Evolutionary conservation across 1,140 invertebrate genomes (phyloP).

Genomic region (Microplitis demolitor): DNA sequence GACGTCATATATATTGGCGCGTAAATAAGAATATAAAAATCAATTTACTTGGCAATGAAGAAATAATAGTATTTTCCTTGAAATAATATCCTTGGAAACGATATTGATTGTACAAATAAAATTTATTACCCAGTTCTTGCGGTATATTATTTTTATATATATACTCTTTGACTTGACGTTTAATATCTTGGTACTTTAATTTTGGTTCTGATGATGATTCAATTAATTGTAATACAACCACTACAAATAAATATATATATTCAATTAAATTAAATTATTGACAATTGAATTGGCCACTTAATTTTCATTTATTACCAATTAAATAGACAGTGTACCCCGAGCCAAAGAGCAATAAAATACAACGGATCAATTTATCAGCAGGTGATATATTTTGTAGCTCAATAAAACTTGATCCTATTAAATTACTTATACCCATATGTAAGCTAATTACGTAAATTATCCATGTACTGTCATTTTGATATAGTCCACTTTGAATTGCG

Average conservation of each 20-base stretch:
- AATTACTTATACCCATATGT: constrained; percentile 44
- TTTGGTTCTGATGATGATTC: constrained; percentile 41
- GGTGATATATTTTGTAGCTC: constrained; percentile 32
- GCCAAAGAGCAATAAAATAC: constrained; percentile 39
- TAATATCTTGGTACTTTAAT: constrained; percentile 45
- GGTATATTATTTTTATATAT: constrained; percentile 42
- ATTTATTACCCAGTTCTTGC: constrained; percentile 32
- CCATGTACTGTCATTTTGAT: constrained; percentile 22
- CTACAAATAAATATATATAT: constrained; percentile 24
- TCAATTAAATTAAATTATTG: constrained; percentile 8
- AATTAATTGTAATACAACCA: constrained; percentile 41
- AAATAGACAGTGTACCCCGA: constrained; percentile 43
- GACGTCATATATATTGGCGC: too few relatives aligned
- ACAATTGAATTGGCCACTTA: not conserved
- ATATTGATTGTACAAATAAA: constrained; percentile 46
- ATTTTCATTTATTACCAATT: constrained; percentile 33
- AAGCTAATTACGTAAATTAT: constrained; percentile 41
- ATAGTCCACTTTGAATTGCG: constrained; percentile 28
- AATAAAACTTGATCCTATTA: constrained; percentile 39
- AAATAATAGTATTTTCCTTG: constrained; percentile 43
- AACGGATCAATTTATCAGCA: constrained; percentile 39
- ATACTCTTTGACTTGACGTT: constrained; percentile 41
- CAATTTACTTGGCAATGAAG: constrained; percentile 41
- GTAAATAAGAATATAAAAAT: not conserved
- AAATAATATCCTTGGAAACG: constrained; percentile 47